Evolutionary conservation across 2,888 invertebrate genomes (phyloP).

Genomic region (Torymus aiolomorphi): DNA sequence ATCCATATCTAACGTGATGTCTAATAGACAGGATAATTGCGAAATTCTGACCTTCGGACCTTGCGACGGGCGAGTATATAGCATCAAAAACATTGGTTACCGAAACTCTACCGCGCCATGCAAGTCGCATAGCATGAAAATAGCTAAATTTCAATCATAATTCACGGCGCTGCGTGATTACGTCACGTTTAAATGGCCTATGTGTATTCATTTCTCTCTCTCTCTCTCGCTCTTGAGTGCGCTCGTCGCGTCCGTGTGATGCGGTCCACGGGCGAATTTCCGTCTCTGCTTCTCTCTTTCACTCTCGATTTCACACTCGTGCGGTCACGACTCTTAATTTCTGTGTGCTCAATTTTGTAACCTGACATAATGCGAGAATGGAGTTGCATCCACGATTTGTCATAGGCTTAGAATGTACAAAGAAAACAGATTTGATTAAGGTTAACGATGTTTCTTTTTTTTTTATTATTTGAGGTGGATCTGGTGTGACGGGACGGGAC

Average conservation of each 20-base stretch:
- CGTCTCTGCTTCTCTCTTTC: background rate
- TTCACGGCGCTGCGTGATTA: background rate
- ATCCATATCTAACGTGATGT: constrained; percentile 15
- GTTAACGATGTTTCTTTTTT: too few species aligned
- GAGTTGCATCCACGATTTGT: too few species aligned
- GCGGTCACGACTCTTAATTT: constrained; percentile 40
- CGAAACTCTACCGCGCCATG: too few species aligned
- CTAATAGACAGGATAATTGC: constrained; percentile 27
- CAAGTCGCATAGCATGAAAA: background rate
- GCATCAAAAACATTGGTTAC: too few species aligned
- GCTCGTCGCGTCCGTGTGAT: too few species aligned
- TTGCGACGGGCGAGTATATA: too few species aligned
- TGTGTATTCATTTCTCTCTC: constrained; percentile 13
- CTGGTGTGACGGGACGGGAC: too few species aligned
- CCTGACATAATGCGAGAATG: background rate
- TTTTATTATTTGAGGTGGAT: too few species aligned
- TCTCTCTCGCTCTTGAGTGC: too few species aligned
- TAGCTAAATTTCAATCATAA: constrained; percentile 25
- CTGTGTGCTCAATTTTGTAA: constrained; percentile 24
- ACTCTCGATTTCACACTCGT: constrained; percentile 23
- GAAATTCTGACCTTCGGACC: constrained; percentile 15
- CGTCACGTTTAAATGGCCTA: constrained; percentile 15
- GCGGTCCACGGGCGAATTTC: too few species aligned
- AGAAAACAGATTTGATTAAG: too few species aligned
- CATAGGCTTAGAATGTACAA: too few species aligned